A percentile compares a stretch with the other conserved stretches of the same genome.
Conservation (phyloP, 2,797 vertebrate species). For the Spea hammondii region DNA sequence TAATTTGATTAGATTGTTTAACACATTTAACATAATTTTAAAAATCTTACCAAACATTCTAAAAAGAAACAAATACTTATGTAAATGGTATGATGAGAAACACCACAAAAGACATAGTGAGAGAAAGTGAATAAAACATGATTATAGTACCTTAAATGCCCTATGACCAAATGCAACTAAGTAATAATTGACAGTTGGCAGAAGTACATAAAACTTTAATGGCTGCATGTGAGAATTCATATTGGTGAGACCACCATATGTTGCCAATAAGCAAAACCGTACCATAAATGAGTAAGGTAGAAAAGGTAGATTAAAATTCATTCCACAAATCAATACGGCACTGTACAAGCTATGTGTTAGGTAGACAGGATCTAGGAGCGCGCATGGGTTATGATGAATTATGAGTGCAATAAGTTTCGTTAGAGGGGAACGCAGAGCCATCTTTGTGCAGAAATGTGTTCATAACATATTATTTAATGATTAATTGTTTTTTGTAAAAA, state of each 20-base stretch:
- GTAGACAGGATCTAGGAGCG: background rate
- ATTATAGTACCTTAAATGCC: constrained; percentile 12
- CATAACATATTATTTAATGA: too few relatives aligned
- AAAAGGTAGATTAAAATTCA: background rate
- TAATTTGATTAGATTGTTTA: too few relatives aligned
- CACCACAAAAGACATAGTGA: background rate
- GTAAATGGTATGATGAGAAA: background rate
- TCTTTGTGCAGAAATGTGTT: too few relatives aligned
- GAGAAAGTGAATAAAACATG: background rate
- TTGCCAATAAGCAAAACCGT: background rate
- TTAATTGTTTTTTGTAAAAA: too few relatives aligned
- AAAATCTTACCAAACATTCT: too few relatives aligned
- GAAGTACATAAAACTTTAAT: background rate
- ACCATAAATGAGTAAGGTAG: background rate
- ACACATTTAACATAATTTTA: too few relatives aligned
- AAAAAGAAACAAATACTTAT: background rate
- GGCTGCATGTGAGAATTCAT: background rate
- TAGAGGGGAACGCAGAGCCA: too few relatives aligned
- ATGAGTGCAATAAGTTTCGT: too few relatives aligned
- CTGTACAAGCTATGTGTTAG: background rate
- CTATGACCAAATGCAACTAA: constrained; percentile 10
- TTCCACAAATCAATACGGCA: background rate
- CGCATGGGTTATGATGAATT: too few relatives aligned
- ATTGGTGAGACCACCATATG: constrained; percentile 7
- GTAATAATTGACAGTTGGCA: constrained; percentile 1